Evolutionary conservation across 2,888 invertebrate genomes (phyloP).

Genomic region (Drosophila mimetica): DNA sequence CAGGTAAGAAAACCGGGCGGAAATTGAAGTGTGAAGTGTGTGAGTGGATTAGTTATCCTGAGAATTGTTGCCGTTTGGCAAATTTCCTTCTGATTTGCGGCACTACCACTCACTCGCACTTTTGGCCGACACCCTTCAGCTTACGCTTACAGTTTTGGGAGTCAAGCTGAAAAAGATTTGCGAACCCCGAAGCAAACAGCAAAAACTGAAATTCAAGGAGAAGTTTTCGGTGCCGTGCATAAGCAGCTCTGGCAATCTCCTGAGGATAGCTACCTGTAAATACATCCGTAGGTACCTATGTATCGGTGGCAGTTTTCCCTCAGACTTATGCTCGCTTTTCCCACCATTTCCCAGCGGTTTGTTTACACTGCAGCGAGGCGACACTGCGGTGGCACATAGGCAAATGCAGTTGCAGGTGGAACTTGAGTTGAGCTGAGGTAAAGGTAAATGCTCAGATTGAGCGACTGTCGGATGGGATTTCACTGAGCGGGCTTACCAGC

Average conservation of each 20-base stretch:
- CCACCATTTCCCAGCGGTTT: slow-evolving; percentile 36
- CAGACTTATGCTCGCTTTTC: background rate
- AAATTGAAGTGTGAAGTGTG: slow-evolving; percentile 77
- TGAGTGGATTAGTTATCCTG: slow-evolving; percentile 55
- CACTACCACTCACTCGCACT: slow-evolving; percentile 39
- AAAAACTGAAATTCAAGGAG: slow-evolving; percentile 2
- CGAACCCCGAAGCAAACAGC: slow-evolving; percentile 20
- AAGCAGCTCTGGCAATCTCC: background rate
- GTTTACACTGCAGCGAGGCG: slow-evolving; percentile 60
- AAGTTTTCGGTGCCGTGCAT: background rate
- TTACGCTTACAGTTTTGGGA: slow-evolving; percentile 50
- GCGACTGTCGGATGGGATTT: slow-evolving; percentile 42
- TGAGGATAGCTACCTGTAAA: slow-evolving; percentile 5
- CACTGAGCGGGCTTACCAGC: background rate
- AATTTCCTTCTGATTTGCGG: slow-evolving; percentile 62
- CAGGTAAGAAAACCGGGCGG: slow-evolving; percentile 49
- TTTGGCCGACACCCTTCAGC: slow-evolving; percentile 48
- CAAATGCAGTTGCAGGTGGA: slow-evolving; percentile 51
- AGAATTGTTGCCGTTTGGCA: slow-evolving; percentile 43
- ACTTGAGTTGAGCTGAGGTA: slow-evolving; percentile 11
- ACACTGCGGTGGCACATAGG: slow-evolving; percentile 44
- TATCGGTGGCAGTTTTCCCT: background rate
- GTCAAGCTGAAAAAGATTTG: slow-evolving; percentile 15
- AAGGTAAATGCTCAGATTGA: slow-evolving; percentile 8
- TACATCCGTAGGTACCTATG: too few relatives aligned